Base-by-base conservation (phyloP, 1,140 invertebrate genomes). In the Tribolium castaneum region DNA sequence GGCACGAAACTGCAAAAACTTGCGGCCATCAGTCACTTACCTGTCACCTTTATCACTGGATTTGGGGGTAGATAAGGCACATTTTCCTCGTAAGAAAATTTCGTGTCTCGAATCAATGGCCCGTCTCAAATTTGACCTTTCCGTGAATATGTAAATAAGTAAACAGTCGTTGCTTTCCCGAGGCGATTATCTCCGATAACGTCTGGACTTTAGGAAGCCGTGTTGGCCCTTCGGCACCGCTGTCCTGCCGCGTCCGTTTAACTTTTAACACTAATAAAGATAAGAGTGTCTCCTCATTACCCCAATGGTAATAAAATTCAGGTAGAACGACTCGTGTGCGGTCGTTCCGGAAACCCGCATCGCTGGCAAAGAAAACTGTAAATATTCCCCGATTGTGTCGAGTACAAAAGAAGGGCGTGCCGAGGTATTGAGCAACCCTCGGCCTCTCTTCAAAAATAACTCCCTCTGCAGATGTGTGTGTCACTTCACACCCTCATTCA, bases 401-500 rank as follows among this genome's bases (percentile, higher is more conserved):
- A 13, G 30, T n/a, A 66, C 30, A 66, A 66, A 66, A 30, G 25
- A 35, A 66, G 59, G 59, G 59, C 59, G 59, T 66, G 59, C 59
- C 59, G 59, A 22, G 54, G 14, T 35, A 51, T 50, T 50, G 70
- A 72, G 50, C 70, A 72, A 74, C 50, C 71, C 71, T 25, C 13
- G 35, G 13, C 25, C 22, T 16, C 45, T 75, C 72, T 75, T 72
- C 34, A 51, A 72, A 35, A 75, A 75, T 56, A 56, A 56, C 52
- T 75, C 12, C 50, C 71, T 25, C 34, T 75, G 12, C 72, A 75
- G 51, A 54, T 56, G 51, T 54, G 71, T 73, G 22, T 75, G 70
- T 72, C 72, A 59, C 19, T 75, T 75, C 72, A 75, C 72, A 75
- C 72, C 72, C 72, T 75, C 72, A 75, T 75, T 59, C 51, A 75